Evolutionary conservation across 2,113 vertebrate genomes (phyloP), one percentile per base, ranked within the genome.

Genomic region (Eulacestoma nigropectus): DNA sequence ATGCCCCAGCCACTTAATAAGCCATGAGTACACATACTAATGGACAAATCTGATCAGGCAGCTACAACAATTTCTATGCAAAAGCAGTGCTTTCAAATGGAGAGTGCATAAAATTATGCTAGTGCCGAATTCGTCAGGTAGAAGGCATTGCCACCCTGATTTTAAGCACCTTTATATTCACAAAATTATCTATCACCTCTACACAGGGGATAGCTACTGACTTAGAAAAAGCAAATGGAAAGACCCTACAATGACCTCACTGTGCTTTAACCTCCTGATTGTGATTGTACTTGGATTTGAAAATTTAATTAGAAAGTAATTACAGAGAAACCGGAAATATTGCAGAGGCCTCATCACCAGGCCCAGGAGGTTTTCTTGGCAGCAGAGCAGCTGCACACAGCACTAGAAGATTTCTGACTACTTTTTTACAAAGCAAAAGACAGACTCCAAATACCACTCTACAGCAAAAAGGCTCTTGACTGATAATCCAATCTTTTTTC

Each of bases 231-330:
- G 23, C 53, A 84, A 60, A 56, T 41, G 4, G 30, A 74, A 76
- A 87, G 84, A 30, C 55, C 60, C 21, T 56, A 2, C 76, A 77
- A 55, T 53, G 72, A 94, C 70, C 47, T 92, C 1, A 0, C 37
- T 64, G 32, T 15, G 33, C 33, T 50, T 63, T 69, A 87, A 88
- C 70, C 53, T 83, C 59, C 55, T 72, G 85, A 78, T 81, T 64
- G 49, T 72, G 85, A 78, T 81, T 64, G 49, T 47, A 72, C 64
- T 81, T 62, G 83, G 68, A 84, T 53, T 92, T 77, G 60, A 81
- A 94, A 96, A 90, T 83, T 85, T 84, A 56, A 78, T 96, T 86
- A 94, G 84, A 87, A 89, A 91, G 88, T 93, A 91, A 94, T 95
- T 87, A 87, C 74, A 70, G 79, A 85, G 63, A 79, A 92, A 94